Conservation (phyloP, 2,888 invertebrate genomes). For the Osmoderma eremita region DNA sequence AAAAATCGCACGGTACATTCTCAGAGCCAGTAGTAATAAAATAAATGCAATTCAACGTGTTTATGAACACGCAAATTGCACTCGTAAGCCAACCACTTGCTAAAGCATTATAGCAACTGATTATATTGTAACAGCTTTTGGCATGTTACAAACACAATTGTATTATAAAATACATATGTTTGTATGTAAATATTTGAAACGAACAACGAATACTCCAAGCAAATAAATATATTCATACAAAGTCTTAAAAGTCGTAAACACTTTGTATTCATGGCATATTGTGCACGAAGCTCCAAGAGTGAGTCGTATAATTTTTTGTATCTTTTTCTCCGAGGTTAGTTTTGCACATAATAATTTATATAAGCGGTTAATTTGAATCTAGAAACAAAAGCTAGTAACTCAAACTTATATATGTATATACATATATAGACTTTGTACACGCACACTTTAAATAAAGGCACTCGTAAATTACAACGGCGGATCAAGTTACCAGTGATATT, state of each 20-base stretch:
- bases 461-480: slow-evolving; percentile 27
- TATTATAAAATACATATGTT: no score
- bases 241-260: slow-evolving; percentile 23
- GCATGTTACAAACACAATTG: no score
- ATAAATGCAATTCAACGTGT: no score
- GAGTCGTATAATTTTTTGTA: slow-evolving; percentile 22
- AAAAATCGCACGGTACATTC: no score
- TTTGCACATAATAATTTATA: slow-evolving; percentile 43
- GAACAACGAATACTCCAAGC: slow-evolving; percentile 4
- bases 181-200: no score
- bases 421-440: no score
- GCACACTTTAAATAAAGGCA: slow-evolving; percentile 21
- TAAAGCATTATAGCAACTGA: no score
- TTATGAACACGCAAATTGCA: no score
- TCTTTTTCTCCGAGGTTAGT: slow-evolving; percentile 19
- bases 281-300: slow-evolving; percentile 15
- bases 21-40: no score
- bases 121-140: no score
- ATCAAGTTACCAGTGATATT: slow-evolving; percentile 23
- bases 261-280: slow-evolving; percentile 39
- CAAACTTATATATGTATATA: no score
- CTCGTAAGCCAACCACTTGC: no score
- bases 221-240: slow-evolving; percentile 40
- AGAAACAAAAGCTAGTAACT: slow-evolving; percentile 38
- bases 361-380: slow-evolving; percentile 42